Evolutionary conservation across 2,797 vertebrate genomes (phyloP).

Genomic region (Thamnophis elegans): DNA sequence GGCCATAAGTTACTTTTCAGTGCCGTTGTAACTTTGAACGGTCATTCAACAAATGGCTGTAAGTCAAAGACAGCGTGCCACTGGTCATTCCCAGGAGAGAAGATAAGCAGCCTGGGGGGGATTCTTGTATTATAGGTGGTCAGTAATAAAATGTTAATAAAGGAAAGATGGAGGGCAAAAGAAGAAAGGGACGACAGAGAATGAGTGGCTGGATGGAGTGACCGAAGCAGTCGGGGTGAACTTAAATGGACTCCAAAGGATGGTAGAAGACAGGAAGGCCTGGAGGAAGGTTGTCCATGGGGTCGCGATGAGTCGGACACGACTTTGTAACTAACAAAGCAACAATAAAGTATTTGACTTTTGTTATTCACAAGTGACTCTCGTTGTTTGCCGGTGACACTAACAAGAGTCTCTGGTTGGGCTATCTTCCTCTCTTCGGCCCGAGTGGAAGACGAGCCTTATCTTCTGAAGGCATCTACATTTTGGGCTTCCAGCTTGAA

Average conservation of each 20-base stretch:
- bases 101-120: background rate
- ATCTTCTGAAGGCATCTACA: conserved; percentile 18
- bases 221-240: no score
- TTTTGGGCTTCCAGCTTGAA: background rate
- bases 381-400: background rate
- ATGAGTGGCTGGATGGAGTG: no score
- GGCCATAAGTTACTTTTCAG: background rate
- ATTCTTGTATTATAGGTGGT: background rate
- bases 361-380: background rate
- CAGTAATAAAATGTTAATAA: background rate
- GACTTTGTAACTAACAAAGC: no score
- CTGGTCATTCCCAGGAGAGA: background rate
- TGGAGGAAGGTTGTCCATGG: no score
- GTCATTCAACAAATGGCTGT: background rate
- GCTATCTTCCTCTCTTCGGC: background rate
- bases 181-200: no score
- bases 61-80: background rate
- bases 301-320: no score
- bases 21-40: background rate
- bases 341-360: background rate
- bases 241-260: no score
- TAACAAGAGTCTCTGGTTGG: background rate
- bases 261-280: no score
- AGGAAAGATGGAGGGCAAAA: no score
- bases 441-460: conserved; percentile 7